These are phyloP conservation scores for Cephus spinipes DNA, from an alignment of 2,888 invertebrate genomes.

Conservation along the genomic window DNA sequence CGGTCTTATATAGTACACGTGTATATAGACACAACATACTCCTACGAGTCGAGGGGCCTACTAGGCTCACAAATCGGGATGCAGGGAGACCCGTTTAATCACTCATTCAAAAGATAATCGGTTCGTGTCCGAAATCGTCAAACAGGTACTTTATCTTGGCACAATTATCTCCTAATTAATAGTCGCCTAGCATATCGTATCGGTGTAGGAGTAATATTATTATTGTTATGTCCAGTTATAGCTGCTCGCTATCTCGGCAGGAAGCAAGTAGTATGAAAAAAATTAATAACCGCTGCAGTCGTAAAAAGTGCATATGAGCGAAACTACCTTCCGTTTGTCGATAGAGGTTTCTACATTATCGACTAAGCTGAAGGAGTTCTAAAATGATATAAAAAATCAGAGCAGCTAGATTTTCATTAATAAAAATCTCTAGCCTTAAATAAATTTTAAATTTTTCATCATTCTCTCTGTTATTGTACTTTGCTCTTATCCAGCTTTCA, in stretches of 20 bases:
- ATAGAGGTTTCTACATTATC: background rate
- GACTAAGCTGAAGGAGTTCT: background rate
- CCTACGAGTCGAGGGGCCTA: background rate
- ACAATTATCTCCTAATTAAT: constrained; percentile 53
- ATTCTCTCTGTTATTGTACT: background rate
- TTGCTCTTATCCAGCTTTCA: background rate
- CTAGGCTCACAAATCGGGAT: background rate
- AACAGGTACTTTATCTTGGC: constrained; percentile 35
- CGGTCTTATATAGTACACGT: background rate
- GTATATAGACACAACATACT: background rate
- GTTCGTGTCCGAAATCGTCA: constrained; percentile 40
- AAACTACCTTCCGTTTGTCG: background rate
- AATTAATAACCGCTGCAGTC: background rate
- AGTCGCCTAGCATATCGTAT: constrained; percentile 44
- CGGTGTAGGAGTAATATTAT: constrained; percentile 15
- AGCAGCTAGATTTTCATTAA: background rate
- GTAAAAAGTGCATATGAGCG: background rate
- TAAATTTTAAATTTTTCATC: background rate
- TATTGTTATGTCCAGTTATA: background rate
- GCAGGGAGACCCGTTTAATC: constrained; percentile 8
- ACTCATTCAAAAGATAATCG: constrained; percentile 26
- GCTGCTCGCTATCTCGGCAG: background rate
- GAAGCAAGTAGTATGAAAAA: background rate
- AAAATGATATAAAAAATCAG: background rate
- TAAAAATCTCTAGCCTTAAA: background rate